A percentile compares a stretch with the other conserved stretches of the same genome.
These are phyloP conservation scores for Catamblyrhynchus diadema DNA, from an alignment of 2,797 vertebrate species.

Conservation along the genomic window DNA sequence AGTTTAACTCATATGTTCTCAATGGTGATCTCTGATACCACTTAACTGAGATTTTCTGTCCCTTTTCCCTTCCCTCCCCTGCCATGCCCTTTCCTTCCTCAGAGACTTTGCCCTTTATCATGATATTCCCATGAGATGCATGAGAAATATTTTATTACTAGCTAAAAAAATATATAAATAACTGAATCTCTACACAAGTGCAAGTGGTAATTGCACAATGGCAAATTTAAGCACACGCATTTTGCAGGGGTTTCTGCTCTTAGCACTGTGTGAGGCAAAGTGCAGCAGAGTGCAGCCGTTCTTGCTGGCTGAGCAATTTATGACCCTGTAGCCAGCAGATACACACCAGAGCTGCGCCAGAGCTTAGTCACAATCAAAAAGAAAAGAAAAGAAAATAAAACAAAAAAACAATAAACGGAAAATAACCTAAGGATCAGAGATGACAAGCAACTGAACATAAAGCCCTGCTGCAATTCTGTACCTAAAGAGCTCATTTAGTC, in stretches of 20 bases:
- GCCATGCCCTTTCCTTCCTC: not conserved
- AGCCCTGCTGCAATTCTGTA: not conserved
- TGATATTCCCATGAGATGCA: not conserved
- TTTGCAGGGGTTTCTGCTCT: not conserved
- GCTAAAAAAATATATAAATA: not conserved
- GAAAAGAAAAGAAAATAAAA: not conserved
- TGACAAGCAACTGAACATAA: not conserved
- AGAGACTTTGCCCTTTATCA: slow-evolving; percentile 3
- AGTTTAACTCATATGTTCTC: not conserved
- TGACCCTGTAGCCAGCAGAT: not conserved
- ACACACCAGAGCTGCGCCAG: not conserved
- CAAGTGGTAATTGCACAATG: not conserved
- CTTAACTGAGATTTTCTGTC: slow-evolving; percentile 14
- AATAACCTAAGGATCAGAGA: not conserved
- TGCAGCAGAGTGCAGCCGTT: not conserved
- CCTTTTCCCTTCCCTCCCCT: not conserved
- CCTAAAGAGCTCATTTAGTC: not conserved
- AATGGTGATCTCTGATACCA: not conserved
- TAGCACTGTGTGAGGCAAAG: not conserved
- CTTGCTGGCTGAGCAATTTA: not conserved
- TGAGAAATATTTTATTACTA: not conserved
- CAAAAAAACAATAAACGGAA: not conserved
- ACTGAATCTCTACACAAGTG: not conserved
- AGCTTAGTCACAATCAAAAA: not conserved
- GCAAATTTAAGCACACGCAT: not conserved